Percentiles rank a stretch among this genome's conserved stretches.
phyloP scores from a whole-genome alignment of 2,888 invertebrate species.

The Digitonthophagus gazella region DNA sequence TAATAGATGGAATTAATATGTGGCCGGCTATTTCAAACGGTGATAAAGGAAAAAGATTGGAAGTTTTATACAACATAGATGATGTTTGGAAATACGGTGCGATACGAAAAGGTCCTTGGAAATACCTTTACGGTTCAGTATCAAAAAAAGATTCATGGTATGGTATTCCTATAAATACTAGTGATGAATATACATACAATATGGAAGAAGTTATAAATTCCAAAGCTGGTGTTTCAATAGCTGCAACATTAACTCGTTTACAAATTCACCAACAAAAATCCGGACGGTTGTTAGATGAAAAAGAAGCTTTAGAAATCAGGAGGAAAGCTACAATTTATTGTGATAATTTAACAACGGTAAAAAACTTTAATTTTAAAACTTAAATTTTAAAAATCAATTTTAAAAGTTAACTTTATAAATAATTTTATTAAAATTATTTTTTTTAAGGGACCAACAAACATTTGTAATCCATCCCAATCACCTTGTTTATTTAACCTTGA shows the following conservation, averaged over 20 bases:
- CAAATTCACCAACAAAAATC: constrained; percentile 47
- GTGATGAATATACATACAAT: constrained; percentile 46
- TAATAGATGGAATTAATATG: constrained; percentile 59
- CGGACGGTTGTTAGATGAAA: neutral
- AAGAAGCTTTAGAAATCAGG: neutral
- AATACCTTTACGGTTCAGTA: constrained; percentile 60
- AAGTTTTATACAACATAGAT: constrained; percentile 61
- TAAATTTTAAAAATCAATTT: constrained; percentile 38
- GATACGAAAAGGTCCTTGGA: constrained; percentile 61
- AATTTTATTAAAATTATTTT: constrained; percentile 32
- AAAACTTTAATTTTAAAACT: constrained; percentile 35
- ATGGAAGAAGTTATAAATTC: constrained; percentile 51
- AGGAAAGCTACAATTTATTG: constrained; percentile 35
- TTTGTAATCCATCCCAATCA: constrained; percentile 44
- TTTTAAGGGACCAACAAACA: constrained; percentile 37
- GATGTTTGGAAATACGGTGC: constrained; percentile 57
- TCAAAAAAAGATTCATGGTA: constrained; percentile 49
- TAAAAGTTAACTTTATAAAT: constrained; percentile 45
- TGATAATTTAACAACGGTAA: constrained; percentile 34
- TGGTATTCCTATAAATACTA: constrained; percentile 49
- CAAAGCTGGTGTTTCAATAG: constrained; percentile 51
- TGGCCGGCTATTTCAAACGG: constrained; percentile 55
- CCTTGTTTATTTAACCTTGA: constrained; percentile 56
- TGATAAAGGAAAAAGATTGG: constrained; percentile 53
- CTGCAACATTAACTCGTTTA: constrained; percentile 51